Percentiles rank a stretch among this genome's conserved stretches.
Evolutionary conservation across 2,888 invertebrate genomes (phyloP).

Genomic region (Chydorus sphaericus): DNA sequence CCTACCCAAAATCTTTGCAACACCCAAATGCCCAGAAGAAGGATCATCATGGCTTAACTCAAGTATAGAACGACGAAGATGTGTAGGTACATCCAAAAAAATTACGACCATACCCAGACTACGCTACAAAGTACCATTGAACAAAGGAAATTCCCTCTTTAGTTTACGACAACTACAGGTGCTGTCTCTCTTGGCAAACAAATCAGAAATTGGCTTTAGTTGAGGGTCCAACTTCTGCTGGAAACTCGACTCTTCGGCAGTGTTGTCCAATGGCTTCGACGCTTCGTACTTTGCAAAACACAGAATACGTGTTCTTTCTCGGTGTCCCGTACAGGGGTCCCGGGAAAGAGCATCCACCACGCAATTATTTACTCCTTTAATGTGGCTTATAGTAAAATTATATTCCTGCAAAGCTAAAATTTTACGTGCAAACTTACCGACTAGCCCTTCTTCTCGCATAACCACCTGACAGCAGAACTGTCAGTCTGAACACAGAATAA

Average conservation of each 20-base stretch:
- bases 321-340: not conserved
- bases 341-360: conserved; percentile 10
- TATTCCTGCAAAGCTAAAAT: conserved; percentile 4
- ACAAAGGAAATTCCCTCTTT: not conserved
- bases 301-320: not conserved
- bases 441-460: not conserved
- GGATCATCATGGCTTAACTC: not conserved
- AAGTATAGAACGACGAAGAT: not conserved
- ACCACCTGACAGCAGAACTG: not conserved
- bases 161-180: not conserved
- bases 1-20: not conserved
- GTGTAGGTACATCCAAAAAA: not conserved
- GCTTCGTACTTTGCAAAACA: not conserved
- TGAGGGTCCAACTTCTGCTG: conserved; percentile 1
- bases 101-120: not conserved
- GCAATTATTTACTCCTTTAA: conserved; percentile 3
- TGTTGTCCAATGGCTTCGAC: not conserved
- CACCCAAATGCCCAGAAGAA: not conserved
- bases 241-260: not conserved
- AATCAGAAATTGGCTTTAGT: not conserved
- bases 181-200: no score
- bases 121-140: not conserved
- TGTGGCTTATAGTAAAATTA: conserved; percentile 4
- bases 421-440: conserved; percentile 3
- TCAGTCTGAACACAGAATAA: not conserved